Evolutionary conservation across 2,888 invertebrate genomes (phyloP).

Genomic region (Coelogynopora nodosa): DNA sequence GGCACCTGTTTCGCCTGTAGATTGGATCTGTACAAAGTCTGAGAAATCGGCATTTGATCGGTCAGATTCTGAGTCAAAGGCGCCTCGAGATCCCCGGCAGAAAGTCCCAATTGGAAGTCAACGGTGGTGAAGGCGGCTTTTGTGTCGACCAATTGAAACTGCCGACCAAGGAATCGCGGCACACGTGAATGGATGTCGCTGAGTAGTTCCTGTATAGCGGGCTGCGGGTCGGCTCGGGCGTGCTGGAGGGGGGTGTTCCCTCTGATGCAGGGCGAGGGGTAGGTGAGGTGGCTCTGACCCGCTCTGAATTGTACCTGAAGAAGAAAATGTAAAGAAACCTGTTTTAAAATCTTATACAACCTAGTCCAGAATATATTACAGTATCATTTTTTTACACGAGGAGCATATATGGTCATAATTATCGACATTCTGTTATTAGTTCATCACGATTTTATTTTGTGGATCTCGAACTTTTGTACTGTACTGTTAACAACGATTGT

Average conservation of each 20-base stretch:
- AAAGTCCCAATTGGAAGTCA: not conserved
- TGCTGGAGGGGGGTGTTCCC: not conserved
- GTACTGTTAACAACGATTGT: too few species aligned
- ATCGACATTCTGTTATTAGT: too few species aligned
- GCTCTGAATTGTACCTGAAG: not conserved
- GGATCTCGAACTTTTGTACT: too few species aligned
- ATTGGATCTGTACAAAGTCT: too few species aligned
- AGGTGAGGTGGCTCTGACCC: not conserved
- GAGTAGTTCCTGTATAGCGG: not conserved
- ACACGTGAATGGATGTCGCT: not conserved
- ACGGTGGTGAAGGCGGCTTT: not conserved
- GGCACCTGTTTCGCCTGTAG: too few species aligned
- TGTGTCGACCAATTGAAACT: not conserved
- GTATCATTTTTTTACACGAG: too few species aligned
- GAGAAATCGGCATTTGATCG: not conserved
- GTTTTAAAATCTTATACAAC: too few species aligned
- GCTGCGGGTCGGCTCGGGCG: not conserved
- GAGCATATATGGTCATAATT: too few species aligned
- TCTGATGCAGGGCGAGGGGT: not conserved
- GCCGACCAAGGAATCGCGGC: not conserved
- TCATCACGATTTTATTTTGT: too few species aligned
- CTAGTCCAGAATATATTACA: too few species aligned
- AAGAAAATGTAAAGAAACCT: too few species aligned
- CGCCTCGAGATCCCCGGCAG: too few species aligned
- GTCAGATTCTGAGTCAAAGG: not conserved